phyloP scores from a whole-genome alignment of 2,113 vertebrate genomes.

The Mastomys natalensis region DNA sequence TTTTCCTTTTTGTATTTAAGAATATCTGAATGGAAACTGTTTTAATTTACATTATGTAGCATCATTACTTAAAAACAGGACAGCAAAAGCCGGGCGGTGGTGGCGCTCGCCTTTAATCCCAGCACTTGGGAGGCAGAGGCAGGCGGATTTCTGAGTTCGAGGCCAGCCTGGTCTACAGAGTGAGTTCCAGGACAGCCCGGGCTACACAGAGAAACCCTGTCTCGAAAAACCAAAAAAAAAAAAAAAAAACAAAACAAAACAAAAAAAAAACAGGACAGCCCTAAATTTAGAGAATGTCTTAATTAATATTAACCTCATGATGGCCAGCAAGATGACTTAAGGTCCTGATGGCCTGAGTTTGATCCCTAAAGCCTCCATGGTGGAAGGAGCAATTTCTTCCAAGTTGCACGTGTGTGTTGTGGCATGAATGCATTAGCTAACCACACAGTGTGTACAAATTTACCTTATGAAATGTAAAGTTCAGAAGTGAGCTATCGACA shows the following conservation, averaged over 20 bases:
- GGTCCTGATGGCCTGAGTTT: not conserved
- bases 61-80: not conserved
- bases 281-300: not conserved
- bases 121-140: too few species aligned
- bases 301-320: not conserved
- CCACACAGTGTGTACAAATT: not conserved
- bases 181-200: too few species aligned
- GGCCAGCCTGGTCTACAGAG: too few species aligned
- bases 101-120: too few species aligned
- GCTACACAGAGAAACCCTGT: too few species aligned
- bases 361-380: not conserved
- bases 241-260: too few species aligned
- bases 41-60: not conserved
- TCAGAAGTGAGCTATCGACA: not conserved
- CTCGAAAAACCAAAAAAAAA: too few species aligned
- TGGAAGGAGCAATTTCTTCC: not conserved
- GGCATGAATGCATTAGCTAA: not conserved
- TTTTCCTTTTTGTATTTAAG: not conserved
- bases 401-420: not conserved
- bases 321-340: not conserved
- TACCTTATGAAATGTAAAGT: not conserved
- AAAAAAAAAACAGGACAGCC: too few species aligned
- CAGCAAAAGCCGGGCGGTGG: too few species aligned
- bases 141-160: too few species aligned
- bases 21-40: not conserved